These are phyloP conservation scores for Mormyrus hasselquistii DNA, from an alignment of 2,797 vertebrate genomes.

Conservation along the genomic window DNA sequence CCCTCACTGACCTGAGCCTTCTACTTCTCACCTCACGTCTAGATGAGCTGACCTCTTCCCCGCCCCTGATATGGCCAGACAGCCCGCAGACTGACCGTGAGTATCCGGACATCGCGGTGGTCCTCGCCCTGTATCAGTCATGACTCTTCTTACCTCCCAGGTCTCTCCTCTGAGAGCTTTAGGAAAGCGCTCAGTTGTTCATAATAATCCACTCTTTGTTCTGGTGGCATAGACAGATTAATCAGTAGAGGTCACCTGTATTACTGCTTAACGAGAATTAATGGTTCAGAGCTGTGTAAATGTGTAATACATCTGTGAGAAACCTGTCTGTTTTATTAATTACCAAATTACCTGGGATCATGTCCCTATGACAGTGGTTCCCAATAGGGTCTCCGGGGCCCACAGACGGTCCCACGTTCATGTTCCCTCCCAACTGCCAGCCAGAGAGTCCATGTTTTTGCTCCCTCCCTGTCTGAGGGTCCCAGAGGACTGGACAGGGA, in stretches of 20 bases:
- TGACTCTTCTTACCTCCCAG: too few species aligned
- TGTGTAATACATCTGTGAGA: not conserved
- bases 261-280: not conserved
- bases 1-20: not conserved
- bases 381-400: not conserved
- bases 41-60: slow-evolving; percentile 19
- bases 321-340: not conserved
- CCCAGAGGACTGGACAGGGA: not conserved
- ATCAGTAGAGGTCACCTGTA: not conserved
- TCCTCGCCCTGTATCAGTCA: not conserved
- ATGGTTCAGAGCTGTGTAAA: not conserved
- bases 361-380: not conserved
- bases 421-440: too few species aligned
- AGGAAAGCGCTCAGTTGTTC: not conserved
- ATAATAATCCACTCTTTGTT: not conserved
- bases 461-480: not conserved
- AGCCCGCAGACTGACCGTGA: slow-evolving; percentile 28
- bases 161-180: not conserved
- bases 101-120: not conserved
- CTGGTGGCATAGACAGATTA: not conserved
- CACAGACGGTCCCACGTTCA: not conserved
- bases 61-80: slow-evolving; percentile 24
- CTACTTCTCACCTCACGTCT: slow-evolving; percentile 21
- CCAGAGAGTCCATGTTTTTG: not conserved
- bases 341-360: not conserved